A percentile compares a stretch with the other conserved stretches of the same genome.
Evolutionary conservation across 2,113 vertebrate genomes (phyloP).

Genomic region (Leucopsar rothschildi): DNA sequence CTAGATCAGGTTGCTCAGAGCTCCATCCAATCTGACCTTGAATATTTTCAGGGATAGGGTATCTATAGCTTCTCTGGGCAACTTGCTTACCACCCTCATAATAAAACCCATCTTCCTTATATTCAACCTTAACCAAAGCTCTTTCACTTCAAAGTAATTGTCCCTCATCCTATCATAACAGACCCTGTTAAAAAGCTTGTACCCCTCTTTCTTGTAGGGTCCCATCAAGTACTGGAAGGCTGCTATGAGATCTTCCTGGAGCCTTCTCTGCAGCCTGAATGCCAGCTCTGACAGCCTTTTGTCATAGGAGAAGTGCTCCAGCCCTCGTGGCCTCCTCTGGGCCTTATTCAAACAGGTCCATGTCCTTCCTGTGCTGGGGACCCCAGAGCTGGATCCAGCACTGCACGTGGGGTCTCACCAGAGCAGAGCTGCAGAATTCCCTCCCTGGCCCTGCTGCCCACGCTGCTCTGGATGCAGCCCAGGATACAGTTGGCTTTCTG

Average conservation of each 20-base stretch:
- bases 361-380: background rate
- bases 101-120: background rate
- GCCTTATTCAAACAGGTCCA: background rate
- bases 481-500: background rate
- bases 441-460: background rate
- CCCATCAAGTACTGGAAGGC: background rate
- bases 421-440: background rate
- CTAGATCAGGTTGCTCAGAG: background rate
- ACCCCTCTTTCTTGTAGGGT: background rate
- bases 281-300: background rate
- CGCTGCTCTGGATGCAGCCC: background rate
- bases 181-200: background rate
- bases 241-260: background rate
- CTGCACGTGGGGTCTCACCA: background rate
- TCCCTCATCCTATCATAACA: background rate
- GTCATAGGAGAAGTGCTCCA: background rate
- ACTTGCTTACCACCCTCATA: background rate
- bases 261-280: background rate
- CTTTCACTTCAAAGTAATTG: background rate
- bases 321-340: background rate
- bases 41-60: background rate
- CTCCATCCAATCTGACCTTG: background rate
- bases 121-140: background rate
- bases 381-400: background rate
- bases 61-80: background rate